Evolutionary conservation across 1,140 invertebrate genomes (phyloP), one percentile per base, ranked within the genome.

Genomic region (Trissolcus basalis): DNA sequence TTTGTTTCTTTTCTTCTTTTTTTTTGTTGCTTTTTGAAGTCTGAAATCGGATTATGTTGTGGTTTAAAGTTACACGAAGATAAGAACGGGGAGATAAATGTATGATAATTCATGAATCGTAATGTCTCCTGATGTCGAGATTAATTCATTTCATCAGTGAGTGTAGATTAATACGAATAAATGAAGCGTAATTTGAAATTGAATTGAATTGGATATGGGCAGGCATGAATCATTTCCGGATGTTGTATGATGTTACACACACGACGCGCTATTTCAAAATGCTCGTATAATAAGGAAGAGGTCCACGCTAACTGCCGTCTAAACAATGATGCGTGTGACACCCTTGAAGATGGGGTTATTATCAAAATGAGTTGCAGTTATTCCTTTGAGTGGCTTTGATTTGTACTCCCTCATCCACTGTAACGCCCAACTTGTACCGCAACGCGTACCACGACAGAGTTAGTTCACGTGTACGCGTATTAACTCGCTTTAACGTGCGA

Each of bases 311-410:
- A 83, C 59, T 77, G 58, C 75, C 72, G 78, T 68, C 75, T 78
- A 79, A 77, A 80, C 75, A 67, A 77, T 70, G 73, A 81, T 81
- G 78, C 80, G 84, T 82, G 83, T 79, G 86, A 86, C 84, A 86
- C 80, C 84, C 85, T 87, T 85, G 85, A 87, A 78, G 80, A 77
- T 67, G 79, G 78, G 81, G 75, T 86, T 86, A 87, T 87, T 85
- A 83, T 82, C 85, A 83, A 86, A 87, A 87, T 85, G 85, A 87
- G 82, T 70, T 73, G 77, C 85, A 80, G 84, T 86, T 86, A 85
- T 86, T 86, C 83, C 84, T 87, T 85, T 85, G 85, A 87, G 85
- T 86, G 85, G 83, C 58, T 84, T 70, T 86, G 85, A 86, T 87
- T 87, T 80, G 82, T 59, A 54, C 49, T 60, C 64, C 44, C 59